Percentiles rank a stretch among this genome's conserved stretches.
Conservation (phyloP, 2,113 vertebrate genomes). For the Sinocyclocheilus maitianheensis region DNA sequence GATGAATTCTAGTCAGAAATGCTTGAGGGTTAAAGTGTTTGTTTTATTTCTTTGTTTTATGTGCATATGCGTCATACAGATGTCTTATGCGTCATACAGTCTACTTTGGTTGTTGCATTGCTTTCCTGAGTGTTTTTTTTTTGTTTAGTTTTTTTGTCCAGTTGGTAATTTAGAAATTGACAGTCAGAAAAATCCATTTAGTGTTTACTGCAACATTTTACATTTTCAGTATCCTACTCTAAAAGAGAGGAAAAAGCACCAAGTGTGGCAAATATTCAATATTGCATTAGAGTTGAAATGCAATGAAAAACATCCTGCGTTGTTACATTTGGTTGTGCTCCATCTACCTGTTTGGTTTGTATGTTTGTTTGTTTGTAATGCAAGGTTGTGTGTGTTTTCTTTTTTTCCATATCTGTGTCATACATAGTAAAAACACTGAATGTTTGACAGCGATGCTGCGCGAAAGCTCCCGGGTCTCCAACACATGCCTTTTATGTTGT, state of each 20-base stretch:
- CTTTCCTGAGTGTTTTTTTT: neutral
- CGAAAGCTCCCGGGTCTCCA: neutral
- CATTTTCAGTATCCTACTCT: neutral
- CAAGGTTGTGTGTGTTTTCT: neutral
- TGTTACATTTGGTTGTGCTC: neutral
- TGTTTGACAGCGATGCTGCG: neutral
- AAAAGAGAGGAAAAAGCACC: no score
- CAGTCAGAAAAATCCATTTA: neutral
- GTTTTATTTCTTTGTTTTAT: no score
- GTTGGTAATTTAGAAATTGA: neutral
- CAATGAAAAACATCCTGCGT: neutral
- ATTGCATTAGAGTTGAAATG: neutral
- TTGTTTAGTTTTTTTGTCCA: neutral
- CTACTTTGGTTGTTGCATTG: neutral
- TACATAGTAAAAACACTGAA: neutral
- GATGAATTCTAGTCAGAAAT: no score
- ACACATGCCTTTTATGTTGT: neutral
- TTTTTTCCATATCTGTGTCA: neutral
- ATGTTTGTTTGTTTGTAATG: neutral
- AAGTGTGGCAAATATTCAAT: neutral
- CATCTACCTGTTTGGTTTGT: neutral
- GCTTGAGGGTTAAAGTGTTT: no score
- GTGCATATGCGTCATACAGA: no score
- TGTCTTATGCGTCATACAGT: no score
- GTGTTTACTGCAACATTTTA: neutral